Conservation (phyloP, 2,888 invertebrate genomes). For the Holacanthella duospinosa region DNA sequence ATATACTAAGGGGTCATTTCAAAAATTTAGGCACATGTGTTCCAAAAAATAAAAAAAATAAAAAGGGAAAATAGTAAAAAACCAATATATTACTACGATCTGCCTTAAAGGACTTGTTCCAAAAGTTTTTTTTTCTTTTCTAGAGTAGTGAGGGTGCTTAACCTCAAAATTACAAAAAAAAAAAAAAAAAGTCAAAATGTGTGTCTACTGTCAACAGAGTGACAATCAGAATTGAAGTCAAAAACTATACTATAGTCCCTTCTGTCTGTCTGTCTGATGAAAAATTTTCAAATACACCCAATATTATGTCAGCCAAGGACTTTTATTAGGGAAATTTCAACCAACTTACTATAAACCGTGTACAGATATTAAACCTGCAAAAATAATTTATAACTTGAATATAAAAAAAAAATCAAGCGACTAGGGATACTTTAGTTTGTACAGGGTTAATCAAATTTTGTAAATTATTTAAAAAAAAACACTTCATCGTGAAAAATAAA, state of each 20-base stretch:
- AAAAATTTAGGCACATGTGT: constrained; percentile 1
- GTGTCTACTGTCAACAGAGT: constrained; percentile 5
- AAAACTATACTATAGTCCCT: background rate
- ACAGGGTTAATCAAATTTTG: no score
- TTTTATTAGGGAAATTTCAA: no score
- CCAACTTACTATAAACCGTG: no score
- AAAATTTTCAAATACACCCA: background rate
- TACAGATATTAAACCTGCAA: no score
- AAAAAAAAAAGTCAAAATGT: background rate
- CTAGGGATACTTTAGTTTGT: no score
- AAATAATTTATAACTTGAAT: no score
- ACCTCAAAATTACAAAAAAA: constrained; percentile 4
- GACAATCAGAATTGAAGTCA: background rate
- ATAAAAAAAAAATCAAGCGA: no score
- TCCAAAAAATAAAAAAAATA: background rate
- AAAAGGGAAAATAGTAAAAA: background rate
- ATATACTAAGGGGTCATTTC: background rate
- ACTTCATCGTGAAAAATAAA: no score
- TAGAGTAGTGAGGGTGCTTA: constrained; percentile 2
- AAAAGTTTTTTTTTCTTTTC: background rate
- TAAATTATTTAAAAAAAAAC: no score
- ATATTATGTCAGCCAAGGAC: background rate
- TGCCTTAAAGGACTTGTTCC: background rate
- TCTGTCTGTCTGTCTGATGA: no score
- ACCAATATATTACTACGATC: background rate